Percentiles rank a stretch among this genome's conserved stretches.
Evolutionary conservation across 2,888 invertebrate species (phyloP).

Genomic region (Acleris cristana): DNA sequence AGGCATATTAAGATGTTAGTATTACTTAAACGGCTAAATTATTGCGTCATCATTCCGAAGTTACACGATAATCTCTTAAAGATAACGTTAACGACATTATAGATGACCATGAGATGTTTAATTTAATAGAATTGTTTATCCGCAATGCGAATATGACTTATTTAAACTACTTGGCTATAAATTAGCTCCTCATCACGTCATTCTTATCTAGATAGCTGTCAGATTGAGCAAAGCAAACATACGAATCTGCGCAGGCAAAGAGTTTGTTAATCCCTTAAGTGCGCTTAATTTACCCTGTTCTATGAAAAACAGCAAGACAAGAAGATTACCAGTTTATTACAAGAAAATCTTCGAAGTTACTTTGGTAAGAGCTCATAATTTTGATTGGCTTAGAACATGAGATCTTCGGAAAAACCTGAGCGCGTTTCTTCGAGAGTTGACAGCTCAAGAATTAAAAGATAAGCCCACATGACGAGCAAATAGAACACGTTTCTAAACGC

Average conservation of each 20-base stretch:
- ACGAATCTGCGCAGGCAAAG: conserved; percentile 24
- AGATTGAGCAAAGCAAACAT: conserved; percentile 35
- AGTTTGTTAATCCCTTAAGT: conserved; percentile 29
- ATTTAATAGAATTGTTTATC: not conserved
- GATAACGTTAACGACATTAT: too few species aligned
- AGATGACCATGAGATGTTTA: not conserved
- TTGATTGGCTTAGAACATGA: conserved; percentile 10
- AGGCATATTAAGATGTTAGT: conserved; percentile 9
- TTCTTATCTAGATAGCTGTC: conserved; percentile 31
- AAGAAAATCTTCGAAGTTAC: conserved; percentile 1
- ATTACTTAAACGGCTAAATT: not conserved
- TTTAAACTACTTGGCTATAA: not conserved
- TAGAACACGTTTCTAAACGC: conserved; percentile 70
- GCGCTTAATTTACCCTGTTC: conserved; percentile 25
- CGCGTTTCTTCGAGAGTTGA: conserved; percentile 58
- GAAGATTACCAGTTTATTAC: conserved; percentile 22
- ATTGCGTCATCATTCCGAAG: conserved; percentile 9
- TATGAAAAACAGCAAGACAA: conserved; percentile 11
- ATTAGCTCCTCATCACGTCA: conserved; percentile 15
- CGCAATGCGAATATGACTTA: conserved; percentile 11
- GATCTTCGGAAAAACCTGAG: conserved; percentile 56
- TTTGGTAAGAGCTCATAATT: conserved; percentile 15
- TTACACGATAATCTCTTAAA: too few species aligned
- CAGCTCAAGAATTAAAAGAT: conserved; percentile 82
- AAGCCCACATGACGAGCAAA: conserved; percentile 76